Percentiles rank a stretch among this genome's conserved stretches.
Evolutionary conservation across 2,113 vertebrate species (phyloP).

Genomic region (Lipotes vexillifer): DNA sequence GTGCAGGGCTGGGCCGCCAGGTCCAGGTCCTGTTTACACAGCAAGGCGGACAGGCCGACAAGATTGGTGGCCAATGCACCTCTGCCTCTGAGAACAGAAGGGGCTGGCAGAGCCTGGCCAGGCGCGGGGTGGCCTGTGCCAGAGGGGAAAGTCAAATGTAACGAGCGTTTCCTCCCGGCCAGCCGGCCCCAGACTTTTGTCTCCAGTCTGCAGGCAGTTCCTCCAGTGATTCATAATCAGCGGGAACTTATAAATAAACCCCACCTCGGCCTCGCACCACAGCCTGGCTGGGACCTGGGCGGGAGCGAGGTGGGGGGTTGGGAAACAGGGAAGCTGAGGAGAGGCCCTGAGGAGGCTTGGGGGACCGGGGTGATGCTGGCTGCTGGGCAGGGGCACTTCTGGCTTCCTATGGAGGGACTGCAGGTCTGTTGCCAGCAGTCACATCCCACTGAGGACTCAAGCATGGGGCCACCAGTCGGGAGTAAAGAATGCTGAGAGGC

Average conservation of each 20-base stretch:
- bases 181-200: slow-evolving; percentile 82
- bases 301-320: not conserved
- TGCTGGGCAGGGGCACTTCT: not conserved
- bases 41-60: slow-evolving; percentile 67
- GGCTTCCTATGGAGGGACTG: no score
- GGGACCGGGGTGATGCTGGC: not conserved
- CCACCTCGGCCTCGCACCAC: slow-evolving; percentile 68
- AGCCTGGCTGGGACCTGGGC: not conserved
- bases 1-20: slow-evolving; percentile 41
- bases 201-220: slow-evolving; percentile 81
- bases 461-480: not conserved
- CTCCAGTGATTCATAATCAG: slow-evolving; percentile 83
- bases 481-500: not conserved
- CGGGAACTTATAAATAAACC: slow-evolving; percentile 82
- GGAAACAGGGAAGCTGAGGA: not conserved
- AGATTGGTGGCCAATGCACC: slow-evolving; percentile 43
- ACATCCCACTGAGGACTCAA: not conserved
- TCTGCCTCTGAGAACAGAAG: slow-evolving; percentile 69
- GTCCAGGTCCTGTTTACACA: slow-evolving; percentile 75
- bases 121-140: slow-evolving; percentile 73
- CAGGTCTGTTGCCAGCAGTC: not conserved
- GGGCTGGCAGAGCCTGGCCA: slow-evolving; percentile 69
- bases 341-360: slow-evolving; percentile 42
- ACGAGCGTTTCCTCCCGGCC: slow-evolving; percentile 82
- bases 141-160: slow-evolving; percentile 78